phyloP scores from a whole-genome alignment of 1,140 invertebrate genomes.

The Fragariocoptes setiger region DNA sequence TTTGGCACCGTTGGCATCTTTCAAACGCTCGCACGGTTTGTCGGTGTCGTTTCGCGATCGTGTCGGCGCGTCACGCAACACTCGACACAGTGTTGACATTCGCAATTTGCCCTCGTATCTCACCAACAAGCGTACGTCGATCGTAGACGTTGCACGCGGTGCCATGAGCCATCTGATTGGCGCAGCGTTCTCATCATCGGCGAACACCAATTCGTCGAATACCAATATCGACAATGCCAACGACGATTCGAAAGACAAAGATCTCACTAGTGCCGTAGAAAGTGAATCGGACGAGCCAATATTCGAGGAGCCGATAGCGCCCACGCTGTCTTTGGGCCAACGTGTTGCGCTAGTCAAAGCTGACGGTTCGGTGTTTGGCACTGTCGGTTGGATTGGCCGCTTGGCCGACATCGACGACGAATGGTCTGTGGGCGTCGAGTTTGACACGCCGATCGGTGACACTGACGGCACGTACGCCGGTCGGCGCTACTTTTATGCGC shows the following conservation, averaged over 20 bases:
- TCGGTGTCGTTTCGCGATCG: no score
- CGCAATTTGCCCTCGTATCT: slow-evolving; percentile 7
- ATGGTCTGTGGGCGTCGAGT: slow-evolving; percentile 24
- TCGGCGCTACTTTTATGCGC: slow-evolving; percentile 34
- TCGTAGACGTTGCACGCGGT: background rate
- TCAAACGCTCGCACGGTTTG: no score
- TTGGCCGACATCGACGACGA: slow-evolving; percentile 18
- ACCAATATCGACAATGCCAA: no score
- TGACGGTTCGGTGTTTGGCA: slow-evolving; percentile 19
- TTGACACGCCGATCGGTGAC: slow-evolving; percentile 15
- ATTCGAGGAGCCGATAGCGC: slow-evolving; percentile 10
- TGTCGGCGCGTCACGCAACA: no score
- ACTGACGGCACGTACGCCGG: slow-evolving; percentile 38
- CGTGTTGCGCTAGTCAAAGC: slow-evolving; percentile 24
- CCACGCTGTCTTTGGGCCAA: slow-evolving; percentile 19
- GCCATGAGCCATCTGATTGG: background rate
- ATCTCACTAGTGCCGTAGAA: no score
- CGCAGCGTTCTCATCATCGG: background rate
- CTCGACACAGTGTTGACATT: slow-evolving; percentile 8
- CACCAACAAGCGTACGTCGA: slow-evolving; percentile 4
- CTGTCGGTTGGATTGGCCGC: slow-evolving; percentile 23
- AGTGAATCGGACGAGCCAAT: background rate
- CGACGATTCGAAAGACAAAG: background rate
- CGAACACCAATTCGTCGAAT: background rate
- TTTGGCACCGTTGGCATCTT: no score